Percentiles rank a stretch among this genome's conserved stretches.
These are phyloP conservation scores for Centropristis striata DNA, from an alignment of 2,113 vertebrate genomes.

Conservation along the genomic window DNA sequence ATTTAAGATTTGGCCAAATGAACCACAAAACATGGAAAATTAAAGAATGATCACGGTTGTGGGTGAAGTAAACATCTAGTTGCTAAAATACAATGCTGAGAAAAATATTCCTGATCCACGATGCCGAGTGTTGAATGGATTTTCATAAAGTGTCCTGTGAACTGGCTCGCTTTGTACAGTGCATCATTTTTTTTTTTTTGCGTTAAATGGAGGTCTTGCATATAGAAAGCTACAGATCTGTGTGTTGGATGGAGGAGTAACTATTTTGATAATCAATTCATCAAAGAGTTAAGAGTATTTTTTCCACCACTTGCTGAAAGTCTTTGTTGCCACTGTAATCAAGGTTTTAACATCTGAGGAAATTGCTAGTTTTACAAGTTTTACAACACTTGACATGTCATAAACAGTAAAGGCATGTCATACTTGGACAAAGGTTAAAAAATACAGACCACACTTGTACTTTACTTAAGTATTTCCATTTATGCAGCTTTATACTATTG, in stretches of 20 bases:
- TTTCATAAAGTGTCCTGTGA: conserved; percentile 41
- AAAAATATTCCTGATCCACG: neutral
- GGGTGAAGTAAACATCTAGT: conserved; percentile 3
- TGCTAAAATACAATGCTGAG: conserved; percentile 1
- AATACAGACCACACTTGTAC: too few relatives aligned
- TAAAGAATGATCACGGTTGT: neutral
- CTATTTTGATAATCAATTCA: neutral
- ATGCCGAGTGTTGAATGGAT: conserved; percentile 1
- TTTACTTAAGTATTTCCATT: too few relatives aligned
- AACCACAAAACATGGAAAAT: neutral
- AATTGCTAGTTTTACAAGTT: too few relatives aligned
- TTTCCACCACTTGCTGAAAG: too few relatives aligned
- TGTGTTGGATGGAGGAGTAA: neutral
- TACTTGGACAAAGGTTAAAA: neutral
- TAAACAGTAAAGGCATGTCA: conserved; percentile 2
- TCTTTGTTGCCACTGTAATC: neutral
- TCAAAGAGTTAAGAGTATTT: too few relatives aligned
- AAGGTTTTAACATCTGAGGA: neutral
- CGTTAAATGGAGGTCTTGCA: neutral
- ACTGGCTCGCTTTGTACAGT: neutral
- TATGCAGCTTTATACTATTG: too few relatives aligned
- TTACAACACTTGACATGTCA: neutral
- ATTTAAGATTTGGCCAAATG: conserved; percentile 5
- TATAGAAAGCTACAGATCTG: too few relatives aligned
- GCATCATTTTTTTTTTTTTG: neutral